These are phyloP conservation scores for Apodemus speciosus DNA, from an alignment of 2,113 vertebrate genomes.

Conservation along the genomic window DNA sequence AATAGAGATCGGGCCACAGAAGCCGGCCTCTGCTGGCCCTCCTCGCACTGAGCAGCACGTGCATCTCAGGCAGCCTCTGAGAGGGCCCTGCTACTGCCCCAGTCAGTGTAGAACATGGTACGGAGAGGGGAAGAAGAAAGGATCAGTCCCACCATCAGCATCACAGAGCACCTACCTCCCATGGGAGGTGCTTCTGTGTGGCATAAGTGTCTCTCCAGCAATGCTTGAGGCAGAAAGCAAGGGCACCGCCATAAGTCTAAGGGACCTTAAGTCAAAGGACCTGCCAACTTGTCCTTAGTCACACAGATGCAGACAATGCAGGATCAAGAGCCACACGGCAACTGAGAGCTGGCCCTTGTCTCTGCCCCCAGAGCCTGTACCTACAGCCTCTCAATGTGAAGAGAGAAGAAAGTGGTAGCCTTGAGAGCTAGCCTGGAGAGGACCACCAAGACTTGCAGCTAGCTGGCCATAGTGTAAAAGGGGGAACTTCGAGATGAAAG, in stretches of 20 bases:
- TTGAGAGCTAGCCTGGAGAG: neutral
- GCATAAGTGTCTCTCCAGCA: neutral
- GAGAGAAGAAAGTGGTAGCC: neutral
- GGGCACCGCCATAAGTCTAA: neutral
- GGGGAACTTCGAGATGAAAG: neutral
- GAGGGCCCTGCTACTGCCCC: neutral
- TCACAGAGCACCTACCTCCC: fast-evolving
- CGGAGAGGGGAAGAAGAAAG: neutral
- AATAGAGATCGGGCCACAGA: fast-evolving
- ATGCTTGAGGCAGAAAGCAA: neutral
- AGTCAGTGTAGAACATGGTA: too few species aligned
- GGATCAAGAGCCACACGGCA: neutral
- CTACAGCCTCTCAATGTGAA: neutral
- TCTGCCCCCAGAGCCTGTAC: neutral
- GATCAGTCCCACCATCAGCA: neutral
- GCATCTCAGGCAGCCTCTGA: neutral
- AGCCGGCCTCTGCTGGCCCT: neutral
- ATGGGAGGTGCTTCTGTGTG: fast-evolving
- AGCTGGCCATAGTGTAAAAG: neutral
- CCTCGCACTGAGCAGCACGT: neutral
- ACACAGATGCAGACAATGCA: neutral
- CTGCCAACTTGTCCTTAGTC: neutral
- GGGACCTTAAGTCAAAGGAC: neutral
- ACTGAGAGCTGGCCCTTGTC: neutral
- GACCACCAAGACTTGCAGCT: neutral